Evolutionary conservation across 2,113 vertebrate species (phyloP).

Genomic region (Muntiacus muntjak): DNA sequence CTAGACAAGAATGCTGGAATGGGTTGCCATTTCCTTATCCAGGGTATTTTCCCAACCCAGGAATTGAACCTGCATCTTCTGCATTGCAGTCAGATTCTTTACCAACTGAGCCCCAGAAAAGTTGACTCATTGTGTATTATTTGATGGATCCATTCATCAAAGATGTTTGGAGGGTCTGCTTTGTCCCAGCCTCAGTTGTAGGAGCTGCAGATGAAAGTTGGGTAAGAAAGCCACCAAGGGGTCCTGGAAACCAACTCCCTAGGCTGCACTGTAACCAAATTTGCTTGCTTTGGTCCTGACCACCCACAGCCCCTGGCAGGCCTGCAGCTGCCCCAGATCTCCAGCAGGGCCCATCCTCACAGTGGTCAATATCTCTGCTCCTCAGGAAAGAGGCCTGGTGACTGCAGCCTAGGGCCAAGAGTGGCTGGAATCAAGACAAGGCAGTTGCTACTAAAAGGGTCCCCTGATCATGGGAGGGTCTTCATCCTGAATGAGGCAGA

Average conservation of each 20-base stretch:
- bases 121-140: not conserved
- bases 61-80: not conserved
- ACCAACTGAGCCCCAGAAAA: not conserved
- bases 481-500: not conserved
- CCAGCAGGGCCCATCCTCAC: not conserved
- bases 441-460: not conserved
- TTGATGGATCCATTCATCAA: not conserved
- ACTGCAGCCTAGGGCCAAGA: not conserved
- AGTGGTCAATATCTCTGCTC: not conserved
- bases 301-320: not conserved
- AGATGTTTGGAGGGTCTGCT: not conserved
- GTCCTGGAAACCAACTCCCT: not conserved
- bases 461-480: not conserved
- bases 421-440: not conserved
- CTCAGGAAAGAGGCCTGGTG: accelerated
- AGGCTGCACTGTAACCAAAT: not conserved
- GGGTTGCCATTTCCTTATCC: not conserved
- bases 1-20: not conserved
- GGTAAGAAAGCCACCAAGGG: not conserved
- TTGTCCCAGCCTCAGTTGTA: not conserved
- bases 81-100: not conserved
- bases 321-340: not conserved
- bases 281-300: not conserved
- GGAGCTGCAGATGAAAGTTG: not conserved
- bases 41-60: not conserved